Evolutionary conservation across 1,140 invertebrate species (phyloP).

Genomic region (Amphibalanus amphitrite): DNA sequence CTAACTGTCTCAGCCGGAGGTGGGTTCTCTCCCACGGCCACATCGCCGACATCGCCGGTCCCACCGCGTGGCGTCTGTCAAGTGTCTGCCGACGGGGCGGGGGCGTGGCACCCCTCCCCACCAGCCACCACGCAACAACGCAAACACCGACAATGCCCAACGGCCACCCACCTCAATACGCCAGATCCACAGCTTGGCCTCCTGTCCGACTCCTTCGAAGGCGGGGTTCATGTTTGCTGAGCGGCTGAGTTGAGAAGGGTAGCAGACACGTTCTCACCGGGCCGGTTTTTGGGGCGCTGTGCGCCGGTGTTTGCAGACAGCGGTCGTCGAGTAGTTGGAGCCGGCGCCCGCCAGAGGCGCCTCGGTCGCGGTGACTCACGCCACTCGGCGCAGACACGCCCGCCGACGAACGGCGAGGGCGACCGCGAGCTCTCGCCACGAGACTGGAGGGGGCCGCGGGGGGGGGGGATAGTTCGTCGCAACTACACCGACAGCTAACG

Average conservation of each 20-base stretch:
- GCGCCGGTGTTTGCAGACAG: background rate
- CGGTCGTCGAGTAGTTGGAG: background rate
- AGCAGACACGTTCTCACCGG: background rate
- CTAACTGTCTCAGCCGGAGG: no score
- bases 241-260: background rate
- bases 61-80: no score
- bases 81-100: no score
- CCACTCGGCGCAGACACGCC: no score
- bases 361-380: background rate
- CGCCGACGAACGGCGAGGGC: no score
- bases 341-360: background rate
- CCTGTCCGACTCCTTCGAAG: conserved; percentile 9
- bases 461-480: no score
- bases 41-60: no score
- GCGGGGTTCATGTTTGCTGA: conserved; percentile 3
- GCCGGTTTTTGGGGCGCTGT: background rate
- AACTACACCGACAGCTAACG: no score
- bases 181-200: conserved; percentile 6
- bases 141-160: background rate
- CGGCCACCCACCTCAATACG: conserved; percentile 12
- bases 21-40: no score
- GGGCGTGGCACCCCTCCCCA: background rate
- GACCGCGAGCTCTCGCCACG: no score
- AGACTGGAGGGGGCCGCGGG: no score
- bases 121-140: background rate